A percentile compares a stretch with the other conserved stretches of the same genome.
These are phyloP conservation scores for Trididemnum clinides DNA, from an alignment of 23 tunicate genomes.

Conservation along the genomic window DNA sequence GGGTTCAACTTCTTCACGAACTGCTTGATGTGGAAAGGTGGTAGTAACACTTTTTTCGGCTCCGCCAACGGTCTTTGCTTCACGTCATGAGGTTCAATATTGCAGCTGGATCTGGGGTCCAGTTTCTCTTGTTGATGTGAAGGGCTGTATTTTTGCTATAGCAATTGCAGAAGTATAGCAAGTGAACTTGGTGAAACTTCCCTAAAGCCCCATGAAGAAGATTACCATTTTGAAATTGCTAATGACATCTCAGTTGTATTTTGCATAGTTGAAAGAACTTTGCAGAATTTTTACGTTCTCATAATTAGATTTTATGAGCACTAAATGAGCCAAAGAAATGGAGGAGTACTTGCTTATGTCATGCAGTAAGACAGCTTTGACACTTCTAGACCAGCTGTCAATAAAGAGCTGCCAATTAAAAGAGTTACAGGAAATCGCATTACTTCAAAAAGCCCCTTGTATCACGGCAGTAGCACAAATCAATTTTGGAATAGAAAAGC, in stretches of 20 bases:
- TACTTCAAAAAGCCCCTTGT: background rate
- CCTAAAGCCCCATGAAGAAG: background rate
- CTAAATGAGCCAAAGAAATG: background rate
- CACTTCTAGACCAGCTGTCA: background rate
- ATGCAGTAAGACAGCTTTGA: no score
- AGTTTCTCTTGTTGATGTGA: background rate
- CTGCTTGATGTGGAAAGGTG: background rate
- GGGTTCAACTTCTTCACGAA: background rate
- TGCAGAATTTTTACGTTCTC: background rate
- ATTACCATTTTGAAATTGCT: background rate
- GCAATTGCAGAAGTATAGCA: background rate
- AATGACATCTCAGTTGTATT: background rate
- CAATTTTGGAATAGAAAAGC: no score
- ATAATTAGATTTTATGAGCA: background rate
- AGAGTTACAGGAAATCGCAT: background rate
- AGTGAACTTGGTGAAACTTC: no score
- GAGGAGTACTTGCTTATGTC: background rate
- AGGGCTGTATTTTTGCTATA: background rate
- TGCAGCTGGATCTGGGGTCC: no score
- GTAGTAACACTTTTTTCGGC: background rate
- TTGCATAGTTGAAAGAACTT: background rate
- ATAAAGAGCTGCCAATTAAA: slow-evolving; percentile 4
- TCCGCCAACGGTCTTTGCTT: background rate
- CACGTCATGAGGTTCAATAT: no score
- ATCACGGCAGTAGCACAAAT: background rate